phyloP scores from a whole-genome alignment of 2,113 vertebrate species.

The Merops nubicus region DNA sequence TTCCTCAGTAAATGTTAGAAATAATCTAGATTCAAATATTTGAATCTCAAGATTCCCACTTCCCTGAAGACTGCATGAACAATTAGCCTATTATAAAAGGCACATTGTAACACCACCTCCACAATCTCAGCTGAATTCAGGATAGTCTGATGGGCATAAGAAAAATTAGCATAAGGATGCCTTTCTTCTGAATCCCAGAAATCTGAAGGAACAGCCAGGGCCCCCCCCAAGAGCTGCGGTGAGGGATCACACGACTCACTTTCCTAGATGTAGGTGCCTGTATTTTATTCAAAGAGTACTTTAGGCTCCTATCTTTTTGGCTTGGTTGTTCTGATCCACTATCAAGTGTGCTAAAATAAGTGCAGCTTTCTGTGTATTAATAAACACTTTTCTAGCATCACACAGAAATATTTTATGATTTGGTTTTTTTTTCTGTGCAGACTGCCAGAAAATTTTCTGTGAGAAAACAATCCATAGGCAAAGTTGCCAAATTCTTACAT shows the following conservation, averaged over 20 bases:
- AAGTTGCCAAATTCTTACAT: no score
- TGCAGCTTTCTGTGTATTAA: not conserved
- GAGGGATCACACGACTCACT: not conserved
- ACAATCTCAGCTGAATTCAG: not conserved
- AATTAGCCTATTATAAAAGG: not conserved
- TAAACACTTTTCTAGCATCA: not conserved
- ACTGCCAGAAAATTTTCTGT: no score
- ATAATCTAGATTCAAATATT: not conserved
- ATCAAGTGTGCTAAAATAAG: not conserved
- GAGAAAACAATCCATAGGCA: no score
- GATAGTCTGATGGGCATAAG: not conserved
- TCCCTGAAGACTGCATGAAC: not conserved
- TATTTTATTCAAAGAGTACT: not conserved
- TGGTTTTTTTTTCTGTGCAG: no score
- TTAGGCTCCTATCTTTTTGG: not conserved
- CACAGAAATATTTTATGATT: not conserved
- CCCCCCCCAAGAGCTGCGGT: not conserved
- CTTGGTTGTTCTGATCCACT: not conserved
- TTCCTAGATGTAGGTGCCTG: fast-evolving
- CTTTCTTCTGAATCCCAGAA: not conserved
- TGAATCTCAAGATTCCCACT: not conserved
- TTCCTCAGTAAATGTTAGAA: not conserved
- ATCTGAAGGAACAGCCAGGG: not conserved
- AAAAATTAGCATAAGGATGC: not conserved
- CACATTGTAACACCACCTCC: not conserved